Percentiles rank a stretch among this genome's conserved stretches.
Evolutionary conservation across 2,113 vertebrate genomes (phyloP).

Genomic region (Eptesicus fuscus): DNA sequence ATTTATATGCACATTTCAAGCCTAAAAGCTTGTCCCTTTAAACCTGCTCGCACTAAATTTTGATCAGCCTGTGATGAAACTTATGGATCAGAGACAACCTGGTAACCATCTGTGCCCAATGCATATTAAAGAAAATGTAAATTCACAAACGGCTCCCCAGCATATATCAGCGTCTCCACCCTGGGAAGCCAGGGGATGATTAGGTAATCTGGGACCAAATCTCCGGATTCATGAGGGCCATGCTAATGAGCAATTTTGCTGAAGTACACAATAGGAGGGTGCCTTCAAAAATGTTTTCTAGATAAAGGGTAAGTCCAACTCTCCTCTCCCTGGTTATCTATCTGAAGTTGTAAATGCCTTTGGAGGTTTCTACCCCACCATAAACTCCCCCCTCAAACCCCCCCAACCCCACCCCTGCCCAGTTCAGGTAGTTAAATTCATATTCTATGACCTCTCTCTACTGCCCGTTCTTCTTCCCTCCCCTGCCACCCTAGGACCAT

Average conservation of each 20-base stretch:
- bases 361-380: not conserved
- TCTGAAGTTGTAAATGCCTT: not conserved
- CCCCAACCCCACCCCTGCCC: no score
- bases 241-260: not conserved
- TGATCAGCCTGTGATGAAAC: constrained; percentile 66
- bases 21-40: constrained; percentile 70
- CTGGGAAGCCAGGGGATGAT: constrained; percentile 34
- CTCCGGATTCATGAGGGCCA: not conserved
- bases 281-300: not conserved
- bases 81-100: constrained; percentile 39
- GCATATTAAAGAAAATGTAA: constrained; percentile 60
- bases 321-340: not conserved
- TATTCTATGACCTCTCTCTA: not conserved
- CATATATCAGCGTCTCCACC: constrained; percentile 24
- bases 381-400: not conserved
- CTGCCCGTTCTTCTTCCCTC: no score
- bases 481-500: accelerated
- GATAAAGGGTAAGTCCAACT: not conserved
- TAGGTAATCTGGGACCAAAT: constrained; percentile 55
- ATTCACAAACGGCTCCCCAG: constrained; percentile 52
- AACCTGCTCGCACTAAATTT: constrained; percentile 70
- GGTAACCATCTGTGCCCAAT: constrained; percentile 46
- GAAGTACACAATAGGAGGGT: not conserved
- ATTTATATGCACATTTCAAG: constrained; percentile 64
- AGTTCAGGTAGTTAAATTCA: not conserved